Conservation (phyloP, 2,113 vertebrate genomes). For the Rhea americana region DNA sequence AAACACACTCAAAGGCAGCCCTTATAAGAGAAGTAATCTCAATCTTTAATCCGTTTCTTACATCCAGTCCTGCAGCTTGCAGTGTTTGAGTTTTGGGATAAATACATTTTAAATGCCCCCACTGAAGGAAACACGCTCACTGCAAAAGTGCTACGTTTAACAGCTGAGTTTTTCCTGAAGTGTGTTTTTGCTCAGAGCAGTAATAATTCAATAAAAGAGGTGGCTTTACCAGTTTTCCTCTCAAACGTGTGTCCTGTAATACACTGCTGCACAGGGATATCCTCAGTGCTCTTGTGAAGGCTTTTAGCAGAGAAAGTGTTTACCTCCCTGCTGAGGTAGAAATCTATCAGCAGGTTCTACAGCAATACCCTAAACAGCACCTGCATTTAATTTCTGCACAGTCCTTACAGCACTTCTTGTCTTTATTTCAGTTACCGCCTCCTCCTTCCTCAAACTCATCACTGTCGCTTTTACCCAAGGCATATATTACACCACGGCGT, state of each 20-base stretch:
- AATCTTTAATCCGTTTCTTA: neutral
- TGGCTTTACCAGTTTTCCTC: constrained; percentile 37
- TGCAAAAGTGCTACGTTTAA: neutral
- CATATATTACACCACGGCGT: neutral
- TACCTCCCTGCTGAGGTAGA: constrained; percentile 61
- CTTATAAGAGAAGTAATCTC: neutral
- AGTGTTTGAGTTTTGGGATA: constrained; percentile 30
- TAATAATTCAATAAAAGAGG: constrained; percentile 68
- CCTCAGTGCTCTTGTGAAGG: constrained; percentile 10
- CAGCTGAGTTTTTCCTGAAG: constrained; percentile 26
- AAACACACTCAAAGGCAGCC: neutral
- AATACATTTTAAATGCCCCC: neutral
- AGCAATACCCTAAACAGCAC: constrained; percentile 35
- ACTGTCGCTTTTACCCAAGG: constrained; percentile 20
- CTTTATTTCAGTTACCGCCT: constrained; percentile 47
- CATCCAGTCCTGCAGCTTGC: neutral
- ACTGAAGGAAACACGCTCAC: neutral
- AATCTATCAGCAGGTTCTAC: constrained; percentile 30
- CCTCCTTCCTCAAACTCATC: constrained; percentile 30
- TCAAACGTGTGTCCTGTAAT: constrained; percentile 21
- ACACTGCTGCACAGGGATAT: constrained; percentile 18
- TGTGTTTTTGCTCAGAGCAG: constrained; percentile 15
- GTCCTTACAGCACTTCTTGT: constrained; percentile 5
- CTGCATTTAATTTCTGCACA: constrained; percentile 41
- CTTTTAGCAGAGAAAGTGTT: constrained; percentile 58